Percentiles rank a stretch among this genome's conserved stretches.
Evolutionary conservation across 2,797 vertebrate species (phyloP).

Genomic region (Sphenopsis melanotis): DNA sequence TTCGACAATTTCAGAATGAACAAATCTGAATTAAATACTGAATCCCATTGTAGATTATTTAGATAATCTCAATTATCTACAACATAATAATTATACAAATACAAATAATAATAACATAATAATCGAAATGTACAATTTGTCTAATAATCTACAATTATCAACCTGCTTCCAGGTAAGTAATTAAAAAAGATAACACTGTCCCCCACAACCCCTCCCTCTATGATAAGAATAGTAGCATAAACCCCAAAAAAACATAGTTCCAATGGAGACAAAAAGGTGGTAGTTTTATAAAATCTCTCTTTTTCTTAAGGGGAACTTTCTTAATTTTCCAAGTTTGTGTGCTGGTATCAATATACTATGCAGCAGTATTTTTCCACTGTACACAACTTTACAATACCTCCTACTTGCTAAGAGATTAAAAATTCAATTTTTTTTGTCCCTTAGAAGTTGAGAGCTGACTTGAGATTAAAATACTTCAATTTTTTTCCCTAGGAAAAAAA

Average conservation of each 20-base stretch:
- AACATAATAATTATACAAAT: no score
- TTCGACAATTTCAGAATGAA: background rate
- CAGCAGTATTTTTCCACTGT: background rate
- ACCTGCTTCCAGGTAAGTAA: background rate
- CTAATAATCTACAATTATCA: background rate
- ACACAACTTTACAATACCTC: background rate
- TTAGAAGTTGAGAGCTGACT: background rate
- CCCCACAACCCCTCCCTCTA: fast-evolving
- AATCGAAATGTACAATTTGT: no score
- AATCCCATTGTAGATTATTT: no score
- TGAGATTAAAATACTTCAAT: background rate
- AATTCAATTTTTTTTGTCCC: background rate
- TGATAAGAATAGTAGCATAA: background rate
- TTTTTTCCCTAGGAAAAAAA: background rate
- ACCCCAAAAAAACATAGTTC: background rate
- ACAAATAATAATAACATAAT: no score
- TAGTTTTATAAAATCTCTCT: background rate
- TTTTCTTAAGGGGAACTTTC: background rate
- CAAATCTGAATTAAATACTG: background rate
- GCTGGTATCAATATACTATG: background rate
- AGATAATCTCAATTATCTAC: no score
- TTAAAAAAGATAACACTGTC: background rate
- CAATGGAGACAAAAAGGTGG: background rate
- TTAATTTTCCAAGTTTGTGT: background rate
- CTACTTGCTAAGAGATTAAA: background rate